Evolutionary conservation across 2,113 vertebrate genomes (phyloP), one percentile per base, ranked within the genome.

Genomic region (Planiliza haematocheilus): DNA sequence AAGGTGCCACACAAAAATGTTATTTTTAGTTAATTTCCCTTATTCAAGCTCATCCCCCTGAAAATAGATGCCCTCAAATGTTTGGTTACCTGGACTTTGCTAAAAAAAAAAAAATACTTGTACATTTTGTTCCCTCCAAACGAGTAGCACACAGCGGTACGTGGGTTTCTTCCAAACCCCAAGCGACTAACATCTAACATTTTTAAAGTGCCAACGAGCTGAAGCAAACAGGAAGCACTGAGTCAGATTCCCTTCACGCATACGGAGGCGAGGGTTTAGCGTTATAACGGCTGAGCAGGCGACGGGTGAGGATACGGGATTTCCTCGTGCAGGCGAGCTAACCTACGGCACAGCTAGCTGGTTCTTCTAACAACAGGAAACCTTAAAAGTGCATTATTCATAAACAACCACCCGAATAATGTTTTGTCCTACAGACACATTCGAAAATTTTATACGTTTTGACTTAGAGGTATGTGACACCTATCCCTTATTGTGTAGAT

Each of bases 181-280:
- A 45, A 42, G 24, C 5, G 0, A 77, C 66, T 82, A 74, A 77
- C 76, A 55, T 70, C 34, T 41, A 81, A 66, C 52, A 45, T 43
- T 84, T 30, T 85, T 92, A 94, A 93, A 92, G 93, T 94, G 92
- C 91, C 81, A 53, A 77, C 73, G 67, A 89, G 77, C 69, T 85
- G 82, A 88, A 87, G 84, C 80, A 61, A 76, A 79, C 77, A 65
- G 83, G 79, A 88, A 90, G 83, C 75, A 83, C 84, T 70, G 34
- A 77, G 59, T 59, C 66, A 51, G 75, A 62, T 55, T 74, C 30
- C 56, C 20, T 53, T 63, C 56, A 78, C 34, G 12, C 4, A 17
- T 16, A 20, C 36, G 46, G 74, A 38, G 46, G 74, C 59, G 0
- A 79, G 45, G 30, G 42, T 70, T 80, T 60, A 50, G 52, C 18